Conservation (phyloP, 2,888 invertebrate genomes). For the Drosophila kokeensis region DNA sequence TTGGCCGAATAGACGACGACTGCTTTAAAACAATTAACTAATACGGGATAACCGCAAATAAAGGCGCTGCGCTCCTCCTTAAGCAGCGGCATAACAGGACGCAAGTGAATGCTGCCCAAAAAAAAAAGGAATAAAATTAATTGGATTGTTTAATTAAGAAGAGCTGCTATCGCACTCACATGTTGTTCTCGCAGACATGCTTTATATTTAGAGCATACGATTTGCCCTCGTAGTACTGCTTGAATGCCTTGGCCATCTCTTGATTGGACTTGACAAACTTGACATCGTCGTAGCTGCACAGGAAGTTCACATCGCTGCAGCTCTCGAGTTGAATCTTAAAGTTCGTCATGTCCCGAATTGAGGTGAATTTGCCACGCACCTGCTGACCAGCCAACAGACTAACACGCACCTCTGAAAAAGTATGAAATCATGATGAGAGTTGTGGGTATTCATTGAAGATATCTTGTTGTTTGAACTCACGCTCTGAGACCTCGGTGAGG, state of each 20-base stretch:
- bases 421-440: not conserved
- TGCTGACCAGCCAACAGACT: conserved; percentile 83
- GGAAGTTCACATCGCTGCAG: conserved; percentile 80
- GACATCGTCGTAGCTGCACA: conserved; percentile 83
- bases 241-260: conserved; percentile 85
- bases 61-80: conserved; percentile 83
- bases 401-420: conserved; percentile 76
- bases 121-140: not conserved
- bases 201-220: conserved; percentile 81
- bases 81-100: conserved; percentile 86
- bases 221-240: conserved; percentile 85
- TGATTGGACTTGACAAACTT: conserved; percentile 83
- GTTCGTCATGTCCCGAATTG: conserved; percentile 82
- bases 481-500: conserved; percentile 73
- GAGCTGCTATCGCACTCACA: conserved; percentile 70
- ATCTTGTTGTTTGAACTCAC: conserved; percentile 56
- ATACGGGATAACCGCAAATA: conserved; percentile 88
- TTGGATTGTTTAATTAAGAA: not conserved
- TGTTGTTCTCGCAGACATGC: conserved; percentile 83
- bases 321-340: conserved; percentile 83
- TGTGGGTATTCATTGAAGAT: not conserved
- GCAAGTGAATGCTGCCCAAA: conserved; percentile 88
- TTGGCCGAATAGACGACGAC: conserved; percentile 87
- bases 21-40: conserved; percentile 87
- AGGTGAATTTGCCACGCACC: conserved; percentile 82